Evolutionary conservation across 2,888 invertebrate genomes (phyloP), one percentile per base, ranked within the genome.

Genomic region (Arctia plantaginis): DNA sequence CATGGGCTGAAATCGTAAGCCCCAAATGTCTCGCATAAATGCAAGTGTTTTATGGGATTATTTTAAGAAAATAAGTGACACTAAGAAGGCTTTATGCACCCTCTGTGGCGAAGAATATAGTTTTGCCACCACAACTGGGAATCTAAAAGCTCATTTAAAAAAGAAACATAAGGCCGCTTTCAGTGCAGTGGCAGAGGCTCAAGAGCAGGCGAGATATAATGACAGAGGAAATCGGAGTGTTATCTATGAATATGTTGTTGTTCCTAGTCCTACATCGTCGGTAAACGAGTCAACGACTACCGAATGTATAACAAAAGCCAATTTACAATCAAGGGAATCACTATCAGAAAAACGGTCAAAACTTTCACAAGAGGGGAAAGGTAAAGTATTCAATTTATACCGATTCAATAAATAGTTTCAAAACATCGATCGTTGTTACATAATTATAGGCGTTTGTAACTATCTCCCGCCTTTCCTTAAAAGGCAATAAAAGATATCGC

Each of bases 171-270:
- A 8, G 15, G 20, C 47, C 13, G 59, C 69, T 27, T 69, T 44
- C 13, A 12, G 33, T 27, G 64, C 41, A 44, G 39, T 55, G 66
- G 23, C 6, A 7, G 41, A 47, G 0, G 35, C 51, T 35, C 27
- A 51, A 0, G 20, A 68, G 10, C n/a, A 1, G 3, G 66, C 47
- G 7, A 35, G 8, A 10, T 1, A 1, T 13, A 35, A 8, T 23
- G n/a, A 51, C 1, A 20, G 10, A 23, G 47, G n/a, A 15, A 33
- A 35, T 6, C 23, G 51, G 3, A 33, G 27, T 13, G 71, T 71
- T n/a, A 20, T 71, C 27, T 72, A 59, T 41, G 72, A 72, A 35
- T 66, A 66, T 41, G 66, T 71, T 1, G 51, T 72, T 27, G 66
- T 39, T 27, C 39, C 27, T 23, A 72, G 72, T 41, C 72, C 72